Evolutionary conservation across 2,888 invertebrate genomes (phyloP), one percentile per base, ranked within the genome.

Genomic region (Blera fallax): DNA sequence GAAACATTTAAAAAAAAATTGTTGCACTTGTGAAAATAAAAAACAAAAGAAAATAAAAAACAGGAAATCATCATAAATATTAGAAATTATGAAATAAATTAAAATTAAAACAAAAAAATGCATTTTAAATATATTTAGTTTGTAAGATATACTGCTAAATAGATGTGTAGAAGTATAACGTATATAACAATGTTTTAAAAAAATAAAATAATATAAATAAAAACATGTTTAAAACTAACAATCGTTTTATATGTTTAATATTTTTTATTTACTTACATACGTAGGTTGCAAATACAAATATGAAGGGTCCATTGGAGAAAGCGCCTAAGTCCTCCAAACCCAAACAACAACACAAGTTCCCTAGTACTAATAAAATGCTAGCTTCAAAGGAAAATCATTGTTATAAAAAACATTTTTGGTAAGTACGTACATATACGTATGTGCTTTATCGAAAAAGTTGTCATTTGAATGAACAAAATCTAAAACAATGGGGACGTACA

Each of bases 141-240:
- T 40, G 50, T 85, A 85, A 81, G 74, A 85, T 76, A 72, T 72
- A 85, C 76, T 60, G 81, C 81, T 85, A 85, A 72, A 72, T 85
- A 76, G 65, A 76, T 85, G 81, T 85, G 81, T 85, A 85, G 81
- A 72, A 24, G 21, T 65, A 84, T 69, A 73, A 85, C 81, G 10
- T 84, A 81, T 76, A 81, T 76, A 76, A 81, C 58, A 85, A 84
- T 80, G 84, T 85, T 85, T 84, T 37, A 72, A 72, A 40, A 56
- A 83, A 62, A 37, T n/a, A 62, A 62, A 62, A 65, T 45, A 32
- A 43, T 62, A 72, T 76, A 67, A 83, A 83, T 67, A 70, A 70
- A 70, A 76, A 60, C 52, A 80, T 79, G 56, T 80, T 80, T 50
- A 62, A 80, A 84, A 70, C 7, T 65, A 74, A 65, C 45, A 65